Conservation (phyloP, 2,113 vertebrate species). For the Marmota flaviventris region DNA sequence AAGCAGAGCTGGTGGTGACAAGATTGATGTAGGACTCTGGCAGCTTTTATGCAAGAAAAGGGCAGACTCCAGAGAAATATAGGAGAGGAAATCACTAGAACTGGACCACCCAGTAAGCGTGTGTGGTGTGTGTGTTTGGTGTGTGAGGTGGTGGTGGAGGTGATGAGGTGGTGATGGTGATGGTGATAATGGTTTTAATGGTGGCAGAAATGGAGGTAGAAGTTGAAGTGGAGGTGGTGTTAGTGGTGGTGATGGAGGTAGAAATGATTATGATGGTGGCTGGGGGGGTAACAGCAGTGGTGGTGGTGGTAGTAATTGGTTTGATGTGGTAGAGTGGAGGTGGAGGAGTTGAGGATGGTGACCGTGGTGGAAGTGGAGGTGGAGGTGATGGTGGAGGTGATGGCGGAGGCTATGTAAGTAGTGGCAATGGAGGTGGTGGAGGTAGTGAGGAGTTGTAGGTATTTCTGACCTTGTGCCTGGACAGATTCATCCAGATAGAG, state of each 20-base stretch:
- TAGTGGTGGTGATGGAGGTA: too few species aligned
- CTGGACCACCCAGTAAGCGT: background rate
- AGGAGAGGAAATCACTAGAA: background rate
- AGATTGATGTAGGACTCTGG: background rate
- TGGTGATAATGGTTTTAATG: background rate
- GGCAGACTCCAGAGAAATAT: background rate
- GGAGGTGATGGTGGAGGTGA: background rate
- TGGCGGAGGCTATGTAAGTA: background rate
- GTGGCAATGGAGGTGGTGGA: background rate
- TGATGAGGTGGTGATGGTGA: background rate
- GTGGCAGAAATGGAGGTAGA: too few species aligned
- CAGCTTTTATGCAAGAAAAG: background rate
- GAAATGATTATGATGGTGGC: too few species aligned
- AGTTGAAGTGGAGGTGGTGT: background rate
- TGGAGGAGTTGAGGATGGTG: background rate
- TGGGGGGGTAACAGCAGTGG: too few species aligned
- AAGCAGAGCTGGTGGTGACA: background rate
- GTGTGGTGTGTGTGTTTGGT: background rate
- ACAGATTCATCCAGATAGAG: background rate
- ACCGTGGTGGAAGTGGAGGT: background rate
- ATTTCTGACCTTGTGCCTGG: background rate
- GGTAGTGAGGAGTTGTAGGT: background rate
- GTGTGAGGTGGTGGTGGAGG: too few species aligned
- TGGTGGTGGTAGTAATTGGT: background rate
- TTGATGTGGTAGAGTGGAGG: background rate